phyloP scores from a whole-genome alignment of 2,797 vertebrate species.

The Acridotheres tristis region DNA sequence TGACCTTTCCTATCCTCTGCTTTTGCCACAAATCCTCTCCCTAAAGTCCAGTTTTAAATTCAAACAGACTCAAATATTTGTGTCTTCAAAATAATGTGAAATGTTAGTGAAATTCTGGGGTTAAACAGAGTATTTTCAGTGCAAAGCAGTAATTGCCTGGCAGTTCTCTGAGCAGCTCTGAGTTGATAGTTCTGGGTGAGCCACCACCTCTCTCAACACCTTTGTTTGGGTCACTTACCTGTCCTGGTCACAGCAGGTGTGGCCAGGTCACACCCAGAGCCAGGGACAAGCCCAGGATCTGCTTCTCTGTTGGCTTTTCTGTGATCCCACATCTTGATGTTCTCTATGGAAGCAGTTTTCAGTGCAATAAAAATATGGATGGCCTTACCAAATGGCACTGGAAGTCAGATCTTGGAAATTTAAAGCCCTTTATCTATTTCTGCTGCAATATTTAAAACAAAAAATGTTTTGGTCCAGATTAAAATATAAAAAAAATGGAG shows the following conservation, averaged over 20 bases:
- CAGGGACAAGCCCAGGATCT: background rate
- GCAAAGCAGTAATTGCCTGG: background rate
- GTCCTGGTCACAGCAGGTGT: background rate
- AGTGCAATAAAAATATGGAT: background rate
- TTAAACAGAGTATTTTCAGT: background rate
- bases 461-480: background rate
- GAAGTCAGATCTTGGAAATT: background rate
- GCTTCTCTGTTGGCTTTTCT: background rate
- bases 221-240: background rate
- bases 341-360: background rate
- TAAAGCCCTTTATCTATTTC: background rate
- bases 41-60: background rate
- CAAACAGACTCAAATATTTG: background rate
- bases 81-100: background rate
- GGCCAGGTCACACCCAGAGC: background rate
- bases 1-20: background rate
- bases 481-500: background rate
- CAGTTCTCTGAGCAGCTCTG: background rate
- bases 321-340: rapidly evolving
- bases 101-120: background rate
- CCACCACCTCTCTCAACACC: background rate
- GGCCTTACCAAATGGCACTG: background rate
- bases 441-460: background rate
- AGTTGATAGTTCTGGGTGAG: background rate
- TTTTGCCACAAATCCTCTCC: background rate